Conservation (phyloP, 2,797 vertebrate genomes). For the Falco novaeseelandiae region DNA sequence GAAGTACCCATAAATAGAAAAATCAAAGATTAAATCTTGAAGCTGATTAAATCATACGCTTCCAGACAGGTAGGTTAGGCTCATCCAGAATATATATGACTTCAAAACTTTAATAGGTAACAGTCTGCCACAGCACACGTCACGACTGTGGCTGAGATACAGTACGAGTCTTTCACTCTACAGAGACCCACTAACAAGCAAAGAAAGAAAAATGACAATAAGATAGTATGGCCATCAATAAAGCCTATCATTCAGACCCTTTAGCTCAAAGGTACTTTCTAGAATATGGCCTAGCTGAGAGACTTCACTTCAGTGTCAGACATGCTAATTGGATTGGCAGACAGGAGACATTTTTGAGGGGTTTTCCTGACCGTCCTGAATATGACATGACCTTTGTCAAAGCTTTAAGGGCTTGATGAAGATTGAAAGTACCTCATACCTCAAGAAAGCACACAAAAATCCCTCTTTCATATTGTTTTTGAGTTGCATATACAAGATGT, state of each 20-base stretch:
- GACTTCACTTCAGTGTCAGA: background rate
- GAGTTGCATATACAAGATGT: background rate
- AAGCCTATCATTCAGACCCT: background rate
- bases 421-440: background rate
- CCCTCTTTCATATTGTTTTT: background rate
- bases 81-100: background rate
- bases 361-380: background rate
- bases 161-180: background rate
- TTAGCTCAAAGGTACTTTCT: background rate
- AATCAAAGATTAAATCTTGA: background rate
- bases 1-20: background rate
- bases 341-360: background rate
- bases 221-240: background rate
- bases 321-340: background rate
- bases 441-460: background rate
- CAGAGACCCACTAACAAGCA: background rate
- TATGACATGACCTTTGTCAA: background rate
- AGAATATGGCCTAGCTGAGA: background rate
- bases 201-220: background rate
- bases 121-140: rapidly evolving
- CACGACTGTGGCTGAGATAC: background rate
- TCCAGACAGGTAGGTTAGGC: background rate
- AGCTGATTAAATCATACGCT: background rate
- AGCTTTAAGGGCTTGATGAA: background rate
- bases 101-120: background rate